Conservation (phyloP, 2,113 vertebrate species). For the Pseudopipra pipra region DNA sequence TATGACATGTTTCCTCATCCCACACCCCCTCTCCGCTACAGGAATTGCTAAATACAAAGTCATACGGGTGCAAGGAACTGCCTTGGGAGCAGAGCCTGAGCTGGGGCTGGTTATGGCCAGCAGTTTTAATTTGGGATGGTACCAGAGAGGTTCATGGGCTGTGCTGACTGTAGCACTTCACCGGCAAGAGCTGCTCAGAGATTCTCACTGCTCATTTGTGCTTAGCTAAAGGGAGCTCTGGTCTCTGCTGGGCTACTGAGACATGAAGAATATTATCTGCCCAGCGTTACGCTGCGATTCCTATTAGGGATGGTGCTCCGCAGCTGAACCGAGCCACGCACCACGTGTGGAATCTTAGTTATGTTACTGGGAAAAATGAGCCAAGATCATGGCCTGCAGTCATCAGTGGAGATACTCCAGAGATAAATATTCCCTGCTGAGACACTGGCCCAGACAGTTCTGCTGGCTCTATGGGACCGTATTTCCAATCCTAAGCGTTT, state of each 20-base stretch:
- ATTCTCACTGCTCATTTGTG: background rate
- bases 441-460: background rate
- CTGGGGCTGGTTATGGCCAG: background rate
- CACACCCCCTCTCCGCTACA: background rate
- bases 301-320: conserved; percentile 45
- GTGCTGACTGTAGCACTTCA: background rate
- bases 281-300: background rate
- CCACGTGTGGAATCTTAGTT: conserved; percentile 53
- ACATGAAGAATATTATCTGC: background rate
- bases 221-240: background rate
- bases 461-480: background rate
- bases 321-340: conserved; percentile 44
- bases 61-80: background rate
- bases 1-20: conserved; percentile 33
- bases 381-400: background rate
- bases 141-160: background rate
- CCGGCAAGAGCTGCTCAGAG: background rate
- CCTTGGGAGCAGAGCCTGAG: background rate
- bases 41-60: conserved; percentile 19
- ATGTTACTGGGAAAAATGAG: conserved; percentile 43
- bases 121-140: background rate
- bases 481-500: background rate
- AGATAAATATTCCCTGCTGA: conserved; percentile 11
- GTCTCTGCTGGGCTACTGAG: background rate
- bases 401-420: conserved; percentile 20